Evolutionary conservation across 1,140 invertebrate genomes (phyloP).

Genomic region (Neoseiulus cucumeris): DNA sequence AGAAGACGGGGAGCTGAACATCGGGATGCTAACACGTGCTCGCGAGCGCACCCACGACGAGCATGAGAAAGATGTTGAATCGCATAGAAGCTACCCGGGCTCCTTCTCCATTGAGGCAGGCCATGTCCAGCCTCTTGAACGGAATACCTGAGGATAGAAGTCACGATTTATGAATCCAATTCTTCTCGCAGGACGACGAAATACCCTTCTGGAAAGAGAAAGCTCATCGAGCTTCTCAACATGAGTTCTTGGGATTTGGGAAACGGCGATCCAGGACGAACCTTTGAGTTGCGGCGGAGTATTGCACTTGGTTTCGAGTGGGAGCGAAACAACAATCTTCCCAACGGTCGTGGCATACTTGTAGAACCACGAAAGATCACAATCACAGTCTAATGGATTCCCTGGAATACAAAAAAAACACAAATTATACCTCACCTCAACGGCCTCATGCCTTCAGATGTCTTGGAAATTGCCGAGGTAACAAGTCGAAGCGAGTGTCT

Average conservation of each 20-base stretch:
- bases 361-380: conserved; percentile 63
- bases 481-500: conserved; percentile 12
- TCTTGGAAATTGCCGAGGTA: conserved; percentile 9
- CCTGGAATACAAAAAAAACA: conserved; percentile 35
- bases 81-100: not conserved
- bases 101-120: not conserved
- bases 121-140: not conserved
- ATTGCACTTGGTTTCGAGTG: conserved; percentile 55
- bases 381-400: conserved; percentile 67
- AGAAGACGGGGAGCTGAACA: too few species aligned
- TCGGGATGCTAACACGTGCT: too few species aligned
- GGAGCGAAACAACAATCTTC: conserved; percentile 66
- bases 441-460: too few species aligned
- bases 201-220: too few species aligned
- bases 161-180: too few species aligned
- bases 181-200: too few species aligned
- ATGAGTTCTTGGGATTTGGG: too few species aligned
- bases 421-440: too few species aligned
- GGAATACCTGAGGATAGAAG: not conserved
- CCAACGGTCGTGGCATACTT: conserved; percentile 48
- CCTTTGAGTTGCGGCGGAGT: conserved; percentile 29
- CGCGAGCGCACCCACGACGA: too few species aligned
- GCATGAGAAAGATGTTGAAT: too few species aligned
- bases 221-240: too few species aligned
- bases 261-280: too few species aligned